A percentile compares a stretch with the other conserved stretches of the same genome.
These are phyloP conservation scores for Podarcis raffonei DNA, from an alignment of 2,113 vertebrate genomes.

Conservation along the genomic window DNA sequence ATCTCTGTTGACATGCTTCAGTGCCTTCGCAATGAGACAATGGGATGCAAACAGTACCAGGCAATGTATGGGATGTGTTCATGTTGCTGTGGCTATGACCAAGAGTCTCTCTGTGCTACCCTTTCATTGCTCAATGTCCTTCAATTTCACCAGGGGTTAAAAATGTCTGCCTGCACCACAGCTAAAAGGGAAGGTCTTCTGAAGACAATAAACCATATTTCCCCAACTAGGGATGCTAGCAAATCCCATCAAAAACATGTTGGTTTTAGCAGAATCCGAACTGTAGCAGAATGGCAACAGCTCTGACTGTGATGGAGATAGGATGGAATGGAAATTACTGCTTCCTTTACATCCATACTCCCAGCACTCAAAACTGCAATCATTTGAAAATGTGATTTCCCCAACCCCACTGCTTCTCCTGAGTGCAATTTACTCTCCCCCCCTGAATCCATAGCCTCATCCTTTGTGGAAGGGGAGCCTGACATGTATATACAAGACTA, in stretches of 20 bases:
- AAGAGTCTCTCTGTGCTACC: neutral
- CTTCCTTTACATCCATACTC: neutral
- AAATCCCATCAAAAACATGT: too few species aligned
- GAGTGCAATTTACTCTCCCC: too few species aligned
- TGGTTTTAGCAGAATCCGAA: too few species aligned
- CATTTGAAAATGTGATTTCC: neutral
- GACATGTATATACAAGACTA: too few species aligned
- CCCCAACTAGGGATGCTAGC: neutral
- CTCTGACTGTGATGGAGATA: too few species aligned
- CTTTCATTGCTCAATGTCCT: neutral
- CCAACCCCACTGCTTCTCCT: neutral
- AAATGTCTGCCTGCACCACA: neutral
- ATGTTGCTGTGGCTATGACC: neutral
- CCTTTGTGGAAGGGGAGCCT: too few species aligned
- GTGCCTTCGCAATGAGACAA: conserved; percentile 15
- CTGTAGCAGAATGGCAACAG: too few species aligned
- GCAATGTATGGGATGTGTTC: conserved; percentile 9
- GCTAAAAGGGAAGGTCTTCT: neutral
- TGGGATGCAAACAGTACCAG: conserved; percentile 29
- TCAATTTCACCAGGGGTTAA: neutral
- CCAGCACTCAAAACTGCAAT: neutral
- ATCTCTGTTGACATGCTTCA: conserved; percentile 4
- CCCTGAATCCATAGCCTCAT: too few species aligned
- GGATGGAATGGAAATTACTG: too few species aligned
- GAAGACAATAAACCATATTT: neutral